Base-by-base conservation (phyloP, 1,140 invertebrate species). In the Sminthurides bifidus region DNA sequence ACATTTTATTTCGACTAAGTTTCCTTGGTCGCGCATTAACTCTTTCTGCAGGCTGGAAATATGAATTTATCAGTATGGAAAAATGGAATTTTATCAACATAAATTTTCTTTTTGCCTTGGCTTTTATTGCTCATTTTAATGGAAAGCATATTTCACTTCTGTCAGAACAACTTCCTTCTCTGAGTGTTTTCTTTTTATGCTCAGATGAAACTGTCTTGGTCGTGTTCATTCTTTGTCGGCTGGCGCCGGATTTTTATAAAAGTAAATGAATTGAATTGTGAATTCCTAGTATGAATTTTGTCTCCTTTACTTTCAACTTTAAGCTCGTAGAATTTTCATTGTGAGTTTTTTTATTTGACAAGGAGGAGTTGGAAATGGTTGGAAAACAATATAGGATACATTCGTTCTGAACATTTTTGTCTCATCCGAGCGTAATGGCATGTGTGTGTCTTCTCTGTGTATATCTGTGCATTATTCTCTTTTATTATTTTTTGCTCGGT, bases 61-160 rank as follows among this genome's bases (percentile, higher is more conserved):
- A 64, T 64, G 61, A 64, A 64, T 64, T 60, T 64, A 64, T 64
- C 61, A 64, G 61, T 63, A 64, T 51, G 58, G 61, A 64, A 64
- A 64, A 64, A 64, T 64, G 61, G 61, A 60, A 64, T 64, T 64
- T 64, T 64, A 58, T 60, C 61, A 63, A 63, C 58, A 64, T 64
- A 64, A 64, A 64, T 64, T 64, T 64, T 57, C 58, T 64, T 64
- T 64, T 57, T 64, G 58, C 58, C 58, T 52, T 60, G 57, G 61
- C 61, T 63, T 63, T 64, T 64, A 64, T 60, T 64, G 61, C 55
- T 60, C 58, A 64, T 60, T 64, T 60, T 64, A 59, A 64, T 60
- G 58, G 61, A 58, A 64, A 60, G 38, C 58, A 64, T 60, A 64
- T 64, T 64, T 64, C 58, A 64, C 61, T 60, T 50, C 58, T 64